Conservation (phyloP, 1,140 invertebrate genomes). For the Lethrus apterus region DNA sequence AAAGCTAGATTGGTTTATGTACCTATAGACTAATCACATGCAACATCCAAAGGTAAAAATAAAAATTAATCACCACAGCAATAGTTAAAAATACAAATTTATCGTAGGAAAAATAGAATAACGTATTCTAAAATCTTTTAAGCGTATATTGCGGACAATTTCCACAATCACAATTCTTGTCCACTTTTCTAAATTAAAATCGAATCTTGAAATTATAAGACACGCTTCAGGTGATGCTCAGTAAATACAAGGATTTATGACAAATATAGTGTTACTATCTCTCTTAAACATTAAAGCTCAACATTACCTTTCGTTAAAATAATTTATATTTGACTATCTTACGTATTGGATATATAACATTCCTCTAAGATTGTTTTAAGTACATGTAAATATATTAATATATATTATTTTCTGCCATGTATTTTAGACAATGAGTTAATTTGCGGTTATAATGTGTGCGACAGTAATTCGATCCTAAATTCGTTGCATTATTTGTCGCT, state of each 20-base stretch:
- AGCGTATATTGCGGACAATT: slow-evolving; percentile 1
- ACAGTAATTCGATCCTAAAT: slow-evolving; percentile 1
- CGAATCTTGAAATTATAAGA: slow-evolving; percentile 21
- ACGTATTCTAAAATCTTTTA: too few species aligned
- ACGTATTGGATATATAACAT: slow-evolving; percentile 4
- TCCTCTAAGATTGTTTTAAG: too few species aligned
- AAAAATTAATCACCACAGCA: too few species aligned
- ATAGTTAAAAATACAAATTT: too few species aligned
- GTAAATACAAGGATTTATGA: slow-evolving; percentile 11
- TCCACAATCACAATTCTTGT: neutral
- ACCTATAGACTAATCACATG: too few species aligned
- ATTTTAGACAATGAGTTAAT: too few species aligned
- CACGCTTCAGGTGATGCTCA: slow-evolving; percentile 27
- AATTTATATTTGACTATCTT: slow-evolving; percentile 1
- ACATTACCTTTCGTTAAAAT: slow-evolving; percentile 18
- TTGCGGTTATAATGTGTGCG: neutral
- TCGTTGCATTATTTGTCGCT: slow-evolving; percentile 12
- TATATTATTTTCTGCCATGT: slow-evolving; percentile 3
- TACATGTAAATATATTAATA: too few species aligned
- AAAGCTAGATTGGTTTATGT: too few species aligned
- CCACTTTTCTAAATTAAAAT: slow-evolving; percentile 2
- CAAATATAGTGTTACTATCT: slow-evolving; percentile 7
- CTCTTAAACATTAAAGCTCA: slow-evolving; percentile 22
- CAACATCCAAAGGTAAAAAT: too few species aligned
- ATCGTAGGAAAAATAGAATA: too few species aligned